phyloP scores from a whole-genome alignment of 2,888 invertebrate species.

The Volucella inflata region DNA sequence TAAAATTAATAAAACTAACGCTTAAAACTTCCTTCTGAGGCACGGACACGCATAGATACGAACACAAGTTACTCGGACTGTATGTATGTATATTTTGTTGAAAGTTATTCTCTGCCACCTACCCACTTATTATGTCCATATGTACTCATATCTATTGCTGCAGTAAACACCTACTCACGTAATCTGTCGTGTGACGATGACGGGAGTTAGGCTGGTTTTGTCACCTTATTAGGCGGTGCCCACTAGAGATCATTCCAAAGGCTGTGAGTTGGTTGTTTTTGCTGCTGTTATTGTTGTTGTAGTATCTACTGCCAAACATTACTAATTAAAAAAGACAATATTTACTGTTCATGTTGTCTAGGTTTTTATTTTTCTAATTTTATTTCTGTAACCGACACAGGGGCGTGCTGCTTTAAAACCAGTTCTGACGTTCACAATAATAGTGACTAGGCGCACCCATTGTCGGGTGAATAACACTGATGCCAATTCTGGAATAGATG shows the following conservation, averaged over 20 bases:
- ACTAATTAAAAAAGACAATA: slow-evolving; percentile 58
- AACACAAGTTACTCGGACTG: slow-evolving; percentile 7
- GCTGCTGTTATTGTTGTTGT: background rate
- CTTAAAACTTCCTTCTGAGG: slow-evolving; percentile 46
- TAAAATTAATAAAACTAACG: slow-evolving; percentile 19
- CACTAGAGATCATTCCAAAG: slow-evolving; percentile 41
- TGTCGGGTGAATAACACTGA: slow-evolving; percentile 63
- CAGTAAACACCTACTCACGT: slow-evolving; percentile 63
- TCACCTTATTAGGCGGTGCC: slow-evolving; percentile 65
- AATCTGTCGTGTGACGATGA: slow-evolving; percentile 45
- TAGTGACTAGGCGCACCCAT: slow-evolving; percentile 42
- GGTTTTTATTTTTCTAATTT: too few species aligned
- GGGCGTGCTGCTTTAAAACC: slow-evolving; percentile 28
- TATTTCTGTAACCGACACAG: slow-evolving; percentile 36
- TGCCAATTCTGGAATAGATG: slow-evolving; percentile 43
- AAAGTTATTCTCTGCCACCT: slow-evolving; percentile 59
- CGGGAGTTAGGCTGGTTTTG: slow-evolving; percentile 45
- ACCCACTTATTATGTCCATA: slow-evolving; percentile 38
- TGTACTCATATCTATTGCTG: slow-evolving; percentile 32
- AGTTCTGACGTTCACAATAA: slow-evolving; percentile 44
- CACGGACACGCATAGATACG: background rate
- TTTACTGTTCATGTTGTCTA: slow-evolving; percentile 43
- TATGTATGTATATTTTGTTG: slow-evolving; percentile 11
- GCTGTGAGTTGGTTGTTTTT: background rate
- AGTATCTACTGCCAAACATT: slow-evolving; percentile 33